These are phyloP conservation scores for Rhea pennata DNA, from an alignment of 2,113 vertebrate genomes.

Conservation along the genomic window DNA sequence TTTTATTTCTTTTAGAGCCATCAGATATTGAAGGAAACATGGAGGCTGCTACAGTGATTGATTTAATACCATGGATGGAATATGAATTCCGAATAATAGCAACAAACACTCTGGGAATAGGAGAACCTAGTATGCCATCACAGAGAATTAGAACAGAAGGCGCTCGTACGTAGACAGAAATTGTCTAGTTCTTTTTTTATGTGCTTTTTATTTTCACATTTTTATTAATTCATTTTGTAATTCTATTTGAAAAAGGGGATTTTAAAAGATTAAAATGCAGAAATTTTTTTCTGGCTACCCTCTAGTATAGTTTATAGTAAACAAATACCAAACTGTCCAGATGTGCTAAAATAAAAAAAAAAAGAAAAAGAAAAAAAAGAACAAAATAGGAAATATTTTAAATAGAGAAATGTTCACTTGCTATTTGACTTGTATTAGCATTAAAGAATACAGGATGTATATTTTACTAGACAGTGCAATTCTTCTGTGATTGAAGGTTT, in stretches of 20 bases:
- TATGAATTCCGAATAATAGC: constrained; percentile 96
- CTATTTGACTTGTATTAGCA: background rate
- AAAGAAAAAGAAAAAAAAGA: background rate
- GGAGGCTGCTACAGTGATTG: constrained; percentile 87
- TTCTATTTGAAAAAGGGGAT: background rate
- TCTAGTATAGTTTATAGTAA: background rate
- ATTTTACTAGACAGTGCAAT: background rate
- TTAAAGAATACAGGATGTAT: background rate
- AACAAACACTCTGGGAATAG: constrained; percentile 91
- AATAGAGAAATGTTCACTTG: background rate
- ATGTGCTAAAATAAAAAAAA: background rate
- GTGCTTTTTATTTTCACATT: background rate
- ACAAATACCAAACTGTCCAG: background rate
- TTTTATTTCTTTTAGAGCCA: constrained; percentile 80
- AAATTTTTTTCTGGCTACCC: background rate
- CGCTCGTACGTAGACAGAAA: constrained; percentile 80
- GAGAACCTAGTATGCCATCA: constrained; percentile 91
- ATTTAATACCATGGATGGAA: constrained; percentile 95
- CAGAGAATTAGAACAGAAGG: constrained; percentile 85
- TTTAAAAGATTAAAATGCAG: background rate
- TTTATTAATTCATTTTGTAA: background rate
- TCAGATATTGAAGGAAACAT: constrained; percentile 91
- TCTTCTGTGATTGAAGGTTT: constrained; percentile 2
- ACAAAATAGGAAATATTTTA: background rate
- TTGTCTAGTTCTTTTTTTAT: background rate